Base-by-base conservation (phyloP, 2,797 vertebrate genomes). In the Macropodus opercularis region DNA sequence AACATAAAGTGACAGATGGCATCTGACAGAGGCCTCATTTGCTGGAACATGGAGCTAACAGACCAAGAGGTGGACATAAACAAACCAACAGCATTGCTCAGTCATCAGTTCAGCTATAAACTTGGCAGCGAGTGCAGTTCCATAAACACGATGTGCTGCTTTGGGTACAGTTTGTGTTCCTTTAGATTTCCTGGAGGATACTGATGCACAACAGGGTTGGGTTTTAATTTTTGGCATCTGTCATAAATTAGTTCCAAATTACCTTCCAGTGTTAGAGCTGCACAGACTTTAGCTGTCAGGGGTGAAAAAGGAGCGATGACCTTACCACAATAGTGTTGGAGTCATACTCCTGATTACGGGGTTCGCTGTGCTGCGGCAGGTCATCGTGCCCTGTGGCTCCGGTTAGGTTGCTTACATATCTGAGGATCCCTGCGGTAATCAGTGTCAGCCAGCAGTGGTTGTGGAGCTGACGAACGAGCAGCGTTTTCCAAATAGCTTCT, bases 231-330 rank as follows among this genome's bases (percentile, higher is more conserved):
- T 32, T 22, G 7, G 5, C 40, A 51, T 51, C 13, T 13, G 38
- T 60, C 24, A 59, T 39, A 23, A 48, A 48, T 60, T 72, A 41
- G 36, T 49, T 76, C 32, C 54, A 53, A 36, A 42, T 50, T 39
- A 26, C 34, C 15, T 57, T 43, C 43, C 26, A 53, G 19, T 64
- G 69, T 47, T 38, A 58, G 14, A 43, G 58, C 34, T 52, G 48
- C 54, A 55, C 40, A 23, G 32, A 74, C 32, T 72, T 32, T 42
- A 49, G 70, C 75, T 61, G 64, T 15, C 14, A 23, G 35, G 3
- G 40, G 23, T 18, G 48, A 21, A 36, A 41, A 19, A 75, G 52
- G 40, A 53, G 47, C 61, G 21, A 17, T 40, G 22, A 61, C 26
- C 9, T 46, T 39, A 65, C 58, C 62, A 10, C 6, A 29, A 24